Evolutionary conservation across 2,113 vertebrate genomes (phyloP).

Genomic region (Micronisus gabar): DNA sequence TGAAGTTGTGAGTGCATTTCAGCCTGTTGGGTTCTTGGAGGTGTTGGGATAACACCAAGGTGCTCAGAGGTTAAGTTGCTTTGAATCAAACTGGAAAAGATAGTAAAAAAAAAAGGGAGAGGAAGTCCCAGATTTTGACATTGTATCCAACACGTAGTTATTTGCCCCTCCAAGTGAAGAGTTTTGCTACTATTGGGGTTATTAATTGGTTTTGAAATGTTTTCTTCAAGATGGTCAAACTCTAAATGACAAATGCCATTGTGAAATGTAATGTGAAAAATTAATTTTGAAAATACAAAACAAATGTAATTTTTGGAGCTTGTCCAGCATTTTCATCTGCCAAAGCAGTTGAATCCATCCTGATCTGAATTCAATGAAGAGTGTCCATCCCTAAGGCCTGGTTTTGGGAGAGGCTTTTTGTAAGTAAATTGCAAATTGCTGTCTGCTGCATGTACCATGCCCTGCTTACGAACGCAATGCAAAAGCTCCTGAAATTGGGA

Average conservation of each 20-base stretch:
- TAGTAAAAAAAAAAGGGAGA: neutral
- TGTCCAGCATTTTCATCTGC: neutral
- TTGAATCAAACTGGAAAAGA: neutral
- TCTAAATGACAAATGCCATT: neutral
- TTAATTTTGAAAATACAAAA: neutral
- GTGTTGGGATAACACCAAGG: neutral
- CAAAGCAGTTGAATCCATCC: neutral
- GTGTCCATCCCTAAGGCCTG: neutral
- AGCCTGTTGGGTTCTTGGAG: neutral
- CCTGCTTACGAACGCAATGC: neutral
- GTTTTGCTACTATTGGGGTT: neutral
- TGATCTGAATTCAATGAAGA: neutral
- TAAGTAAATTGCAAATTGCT: neutral
- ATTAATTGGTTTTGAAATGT: neutral
- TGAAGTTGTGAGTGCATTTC: neutral
- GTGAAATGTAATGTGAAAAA: neutral
- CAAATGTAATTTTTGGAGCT: neutral
- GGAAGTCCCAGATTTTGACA: neutral
- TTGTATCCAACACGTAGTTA: fast-evolving
- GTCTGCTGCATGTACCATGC: neutral
- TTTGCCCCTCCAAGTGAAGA: neutral
- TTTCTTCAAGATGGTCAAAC: neutral
- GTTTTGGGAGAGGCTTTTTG: neutral
- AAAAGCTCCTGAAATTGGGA: neutral
- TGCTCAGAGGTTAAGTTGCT: neutral